A percentile compares a stretch with the other conserved stretches of the same genome.
Evolutionary conservation across 1,140 invertebrate species (phyloP).

Genomic region (Piezodorus guildinii): DNA sequence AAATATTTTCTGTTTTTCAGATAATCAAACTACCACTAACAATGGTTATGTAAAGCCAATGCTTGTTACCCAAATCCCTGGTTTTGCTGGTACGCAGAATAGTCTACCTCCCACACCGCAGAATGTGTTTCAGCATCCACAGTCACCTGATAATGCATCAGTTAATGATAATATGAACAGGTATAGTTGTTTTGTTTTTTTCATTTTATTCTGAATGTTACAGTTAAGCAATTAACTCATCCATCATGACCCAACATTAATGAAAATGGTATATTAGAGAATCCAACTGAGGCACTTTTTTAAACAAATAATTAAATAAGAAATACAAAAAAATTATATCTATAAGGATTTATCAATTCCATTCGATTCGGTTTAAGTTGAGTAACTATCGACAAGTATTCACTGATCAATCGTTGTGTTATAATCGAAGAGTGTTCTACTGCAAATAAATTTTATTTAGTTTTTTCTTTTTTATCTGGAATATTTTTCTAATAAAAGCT

Average conservation of each 20-base stretch:
- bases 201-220: background rate
- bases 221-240: background rate
- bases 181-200: conserved; percentile 29
- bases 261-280: no score
- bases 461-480: no score
- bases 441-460: no score
- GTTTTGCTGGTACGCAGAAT: conserved; percentile 41
- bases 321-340: no score
- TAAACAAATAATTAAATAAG: no score
- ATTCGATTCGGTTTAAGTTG: no score
- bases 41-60: conserved; percentile 82
- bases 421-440: no score
- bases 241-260: background rate
- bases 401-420: no score
- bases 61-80: conserved; percentile 71
- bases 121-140: conserved; percentile 35
- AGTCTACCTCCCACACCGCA: conserved; percentile 37
- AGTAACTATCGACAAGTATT: no score
- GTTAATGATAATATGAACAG: conserved; percentile 30
- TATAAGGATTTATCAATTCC: no score
- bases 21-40: conserved; percentile 51
- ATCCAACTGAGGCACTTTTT: no score
- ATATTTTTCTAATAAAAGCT: no score
- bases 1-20: conserved; percentile 33
- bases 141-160: conserved; percentile 38